phyloP scores from a whole-genome alignment of 1,140 invertebrate genomes.

The Drosophila repleta region DNA sequence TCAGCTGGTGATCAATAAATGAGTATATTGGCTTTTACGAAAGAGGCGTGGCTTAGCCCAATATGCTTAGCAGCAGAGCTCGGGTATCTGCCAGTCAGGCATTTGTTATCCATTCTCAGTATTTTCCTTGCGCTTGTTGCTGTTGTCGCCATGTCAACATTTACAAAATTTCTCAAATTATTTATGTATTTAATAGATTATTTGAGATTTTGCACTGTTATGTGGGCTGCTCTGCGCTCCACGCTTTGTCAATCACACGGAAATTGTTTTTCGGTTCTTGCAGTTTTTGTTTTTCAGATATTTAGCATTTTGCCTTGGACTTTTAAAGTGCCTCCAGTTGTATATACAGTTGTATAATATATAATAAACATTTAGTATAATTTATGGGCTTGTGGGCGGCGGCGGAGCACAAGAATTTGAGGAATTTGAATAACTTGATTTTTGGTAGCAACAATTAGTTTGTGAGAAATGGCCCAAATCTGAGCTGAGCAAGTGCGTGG shows the following conservation, averaged over 20 bases:
- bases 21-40: too few species aligned
- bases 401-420: neutral
- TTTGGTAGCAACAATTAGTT: too few species aligned
- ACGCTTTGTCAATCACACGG: slow-evolving; percentile 50
- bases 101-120: too few species aligned
- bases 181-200: slow-evolving; percentile 9
- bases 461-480: too few species aligned
- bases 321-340: slow-evolving; percentile 1
- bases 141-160: neutral
- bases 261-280: slow-evolving; percentile 27
- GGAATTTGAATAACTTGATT: neutral
- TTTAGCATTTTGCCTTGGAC: slow-evolving; percentile 28
- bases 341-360: too few species aligned
- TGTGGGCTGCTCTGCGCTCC: slow-evolving; percentile 53
- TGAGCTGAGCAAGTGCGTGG: too few species aligned
- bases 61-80: too few species aligned
- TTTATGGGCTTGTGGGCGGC: neutral
- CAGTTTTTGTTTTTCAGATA: neutral
- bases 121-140: neutral
- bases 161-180: slow-evolving; percentile 15
- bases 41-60: too few species aligned
- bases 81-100: too few species aligned
- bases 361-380: neutral
- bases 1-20: too few species aligned
- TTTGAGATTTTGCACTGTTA: slow-evolving; percentile 19